A percentile compares a stretch with the other conserved stretches of the same genome.
phyloP scores from a whole-genome alignment of 2,113 vertebrate species.

The Myanophis thanlyinensis region DNA sequence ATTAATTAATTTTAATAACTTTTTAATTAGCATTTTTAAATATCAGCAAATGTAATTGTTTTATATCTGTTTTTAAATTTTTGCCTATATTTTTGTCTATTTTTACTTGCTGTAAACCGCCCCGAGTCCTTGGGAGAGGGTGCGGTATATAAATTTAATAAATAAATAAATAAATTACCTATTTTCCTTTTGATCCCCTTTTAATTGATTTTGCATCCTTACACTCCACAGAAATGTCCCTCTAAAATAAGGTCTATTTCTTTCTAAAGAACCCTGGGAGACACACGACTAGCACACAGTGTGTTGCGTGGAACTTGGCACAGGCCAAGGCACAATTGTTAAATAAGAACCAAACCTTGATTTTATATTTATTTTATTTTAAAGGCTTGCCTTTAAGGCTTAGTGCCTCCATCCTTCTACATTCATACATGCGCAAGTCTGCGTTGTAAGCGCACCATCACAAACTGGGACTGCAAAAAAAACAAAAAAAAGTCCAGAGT shows the following conservation, averaged over 20 bases:
- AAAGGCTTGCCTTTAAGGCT: not conserved
- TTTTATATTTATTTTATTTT: not conserved
- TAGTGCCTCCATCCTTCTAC: not conserved
- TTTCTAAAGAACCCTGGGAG: not conserved
- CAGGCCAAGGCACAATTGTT: not conserved
- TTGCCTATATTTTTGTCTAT: too few species aligned
- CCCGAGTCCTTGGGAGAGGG: too few species aligned
- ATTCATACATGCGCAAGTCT: not conserved
- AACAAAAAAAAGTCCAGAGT: not conserved
- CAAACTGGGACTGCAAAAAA: not conserved
- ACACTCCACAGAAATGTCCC: not conserved
- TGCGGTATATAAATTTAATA: too few species aligned
- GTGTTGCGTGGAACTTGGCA: not conserved
- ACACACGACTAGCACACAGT: not conserved
- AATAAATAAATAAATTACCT: too few species aligned
- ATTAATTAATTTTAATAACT: too few species aligned
- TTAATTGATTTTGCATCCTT: not conserved
- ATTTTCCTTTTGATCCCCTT: not conserved
- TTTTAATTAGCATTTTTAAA: too few species aligned
- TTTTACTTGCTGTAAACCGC: too few species aligned
- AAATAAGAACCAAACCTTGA: not conserved
- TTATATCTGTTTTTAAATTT: too few species aligned
- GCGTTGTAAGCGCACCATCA: not conserved
- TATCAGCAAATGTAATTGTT: too few species aligned
- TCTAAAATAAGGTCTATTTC: not conserved